These are phyloP conservation scores for Calameuta idolon DNA, from an alignment of 2,888 invertebrate species.

Conservation along the genomic window DNA sequence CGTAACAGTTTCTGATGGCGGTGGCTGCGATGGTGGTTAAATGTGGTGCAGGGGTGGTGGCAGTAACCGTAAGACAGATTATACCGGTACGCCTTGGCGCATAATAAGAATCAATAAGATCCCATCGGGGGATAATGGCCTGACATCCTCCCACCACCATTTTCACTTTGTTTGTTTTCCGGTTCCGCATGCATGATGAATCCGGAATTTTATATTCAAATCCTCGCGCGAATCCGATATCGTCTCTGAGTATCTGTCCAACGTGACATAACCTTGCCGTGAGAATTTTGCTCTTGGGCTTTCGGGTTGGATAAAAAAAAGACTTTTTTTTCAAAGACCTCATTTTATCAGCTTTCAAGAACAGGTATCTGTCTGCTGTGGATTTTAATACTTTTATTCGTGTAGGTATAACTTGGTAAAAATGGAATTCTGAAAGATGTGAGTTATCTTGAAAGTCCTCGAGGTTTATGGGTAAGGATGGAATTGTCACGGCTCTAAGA, in stretches of 20 bases:
- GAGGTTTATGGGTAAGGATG: not conserved
- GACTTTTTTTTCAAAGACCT: too few species aligned
- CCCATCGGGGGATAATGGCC: conserved; percentile 48
- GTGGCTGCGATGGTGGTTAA: not conserved
- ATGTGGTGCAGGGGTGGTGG: not conserved
- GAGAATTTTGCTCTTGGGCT: not conserved
- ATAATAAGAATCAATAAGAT: conserved; percentile 60
- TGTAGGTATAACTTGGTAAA: not conserved
- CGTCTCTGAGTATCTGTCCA: not conserved
- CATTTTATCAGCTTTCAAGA: too few species aligned
- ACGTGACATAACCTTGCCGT: not conserved
- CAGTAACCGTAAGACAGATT: conserved; percentile 43
- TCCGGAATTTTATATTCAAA: conserved; percentile 44
- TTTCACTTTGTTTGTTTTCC: conserved; percentile 48
- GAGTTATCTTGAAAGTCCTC: not conserved
- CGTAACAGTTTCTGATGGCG: not conserved
- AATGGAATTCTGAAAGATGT: not conserved
- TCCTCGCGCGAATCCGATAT: conserved; percentile 13
- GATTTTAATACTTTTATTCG: not conserved
- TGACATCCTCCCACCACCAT: conserved; percentile 35
- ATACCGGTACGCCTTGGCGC: conserved; percentile 53
- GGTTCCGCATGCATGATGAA: conserved; percentile 51
- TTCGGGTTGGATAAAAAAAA: not conserved
- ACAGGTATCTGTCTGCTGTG: not conserved
- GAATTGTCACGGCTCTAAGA: not conserved